These are phyloP conservation scores for Bucorvus abyssinicus DNA, from an alignment of 2,797 vertebrate genomes.

Conservation along the genomic window DNA sequence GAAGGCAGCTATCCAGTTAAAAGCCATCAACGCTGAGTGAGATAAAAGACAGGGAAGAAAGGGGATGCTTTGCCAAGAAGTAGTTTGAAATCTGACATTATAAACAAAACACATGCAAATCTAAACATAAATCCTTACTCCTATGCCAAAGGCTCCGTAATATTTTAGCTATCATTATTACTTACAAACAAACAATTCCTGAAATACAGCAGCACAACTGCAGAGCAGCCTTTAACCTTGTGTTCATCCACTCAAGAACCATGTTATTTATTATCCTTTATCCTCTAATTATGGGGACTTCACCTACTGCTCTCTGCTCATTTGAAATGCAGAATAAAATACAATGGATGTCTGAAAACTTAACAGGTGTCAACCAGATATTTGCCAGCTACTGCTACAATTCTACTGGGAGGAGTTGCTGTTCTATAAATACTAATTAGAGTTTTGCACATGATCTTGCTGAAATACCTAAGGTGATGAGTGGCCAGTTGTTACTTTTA, in stretches of 20 bases:
- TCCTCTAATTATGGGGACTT: slow-evolving; percentile 55
- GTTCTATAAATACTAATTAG: slow-evolving; percentile 76
- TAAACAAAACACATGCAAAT: slow-evolving; percentile 52
- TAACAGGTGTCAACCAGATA: slow-evolving; percentile 67
- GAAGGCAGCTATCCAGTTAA: slow-evolving; percentile 47
- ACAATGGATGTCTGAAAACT: slow-evolving; percentile 61
- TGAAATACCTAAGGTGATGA: slow-evolving; percentile 75
- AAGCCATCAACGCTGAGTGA: slow-evolving; percentile 24
- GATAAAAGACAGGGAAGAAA: slow-evolving; percentile 48
- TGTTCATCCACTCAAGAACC: slow-evolving; percentile 37
- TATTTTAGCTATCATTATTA: slow-evolving; percentile 37
- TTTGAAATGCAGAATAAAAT: slow-evolving; percentile 68
- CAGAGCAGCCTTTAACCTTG: slow-evolving; percentile 34
- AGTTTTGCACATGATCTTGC: slow-evolving; percentile 70
- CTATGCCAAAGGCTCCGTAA: background rate
- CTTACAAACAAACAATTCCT: slow-evolving; percentile 10
- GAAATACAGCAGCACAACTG: background rate
- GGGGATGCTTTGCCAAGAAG: slow-evolving; percentile 32
- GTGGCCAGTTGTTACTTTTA: slow-evolving; percentile 76
- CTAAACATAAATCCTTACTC: slow-evolving; percentile 43
- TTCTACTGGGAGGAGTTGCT: slow-evolving; percentile 65
- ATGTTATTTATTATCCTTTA: slow-evolving; percentile 60
- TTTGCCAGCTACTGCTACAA: slow-evolving; percentile 59
- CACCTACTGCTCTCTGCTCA: slow-evolving; percentile 53
- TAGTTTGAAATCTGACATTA: slow-evolving; percentile 50